Evolutionary conservation across 2,888 invertebrate genomes (phyloP).

Genomic region (Drosophila eohydei): DNA sequence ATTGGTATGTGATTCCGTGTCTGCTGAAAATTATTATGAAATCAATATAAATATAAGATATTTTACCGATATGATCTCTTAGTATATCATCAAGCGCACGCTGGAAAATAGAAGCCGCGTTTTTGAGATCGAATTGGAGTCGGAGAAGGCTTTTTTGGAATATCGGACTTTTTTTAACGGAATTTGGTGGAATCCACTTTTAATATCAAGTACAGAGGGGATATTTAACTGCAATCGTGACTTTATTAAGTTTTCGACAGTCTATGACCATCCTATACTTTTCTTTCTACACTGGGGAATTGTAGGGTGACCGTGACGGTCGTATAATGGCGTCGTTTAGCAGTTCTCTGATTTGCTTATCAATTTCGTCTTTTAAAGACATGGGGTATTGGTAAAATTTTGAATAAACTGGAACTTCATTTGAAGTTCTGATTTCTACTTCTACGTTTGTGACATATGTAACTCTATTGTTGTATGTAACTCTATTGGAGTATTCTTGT

Average conservation of each 20-base stretch:
- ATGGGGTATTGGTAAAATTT: not conserved
- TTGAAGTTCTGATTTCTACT: not conserved
- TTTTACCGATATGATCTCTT: no score
- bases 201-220: not conserved
- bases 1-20: not conserved
- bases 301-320: not conserved
- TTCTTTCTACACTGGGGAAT: not conserved
- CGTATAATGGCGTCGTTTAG: conserved; percentile 1
- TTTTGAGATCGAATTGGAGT: not conserved
- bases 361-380: not conserved
- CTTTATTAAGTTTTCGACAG: not conserved
- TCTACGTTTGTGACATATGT: not conserved
- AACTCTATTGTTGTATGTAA: no score
- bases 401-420: not conserved
- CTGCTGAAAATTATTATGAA: not conserved
- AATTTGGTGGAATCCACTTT: not conserved
- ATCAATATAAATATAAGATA: no score
- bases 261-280: not conserved
- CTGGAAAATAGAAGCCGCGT: not conserved
- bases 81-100: not conserved
- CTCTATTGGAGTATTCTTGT: no score
- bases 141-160: not conserved
- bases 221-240: not conserved
- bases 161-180: not conserved
- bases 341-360: not conserved